Evolutionary conservation across 37 sponge, comb jelly and placozoan species (phyloP), one percentile per base, ranked within the genome.

Genomic region (Haliclona indistincta): DNA sequence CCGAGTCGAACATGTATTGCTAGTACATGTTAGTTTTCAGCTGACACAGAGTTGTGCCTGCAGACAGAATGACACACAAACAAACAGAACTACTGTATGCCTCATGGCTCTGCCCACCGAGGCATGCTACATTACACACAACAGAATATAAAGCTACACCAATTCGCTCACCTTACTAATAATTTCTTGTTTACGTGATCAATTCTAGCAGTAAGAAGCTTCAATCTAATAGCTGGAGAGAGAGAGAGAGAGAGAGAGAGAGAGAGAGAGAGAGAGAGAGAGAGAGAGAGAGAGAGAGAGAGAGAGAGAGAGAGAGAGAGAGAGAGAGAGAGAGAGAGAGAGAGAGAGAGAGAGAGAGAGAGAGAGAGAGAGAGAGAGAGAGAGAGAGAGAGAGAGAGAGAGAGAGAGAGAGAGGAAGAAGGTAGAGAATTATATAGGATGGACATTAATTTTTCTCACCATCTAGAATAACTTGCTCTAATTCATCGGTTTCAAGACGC

Each of bases 131-230:
- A n/a, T n/a, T n/a, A 73, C 60, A 73, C 39, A 28, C 23, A 29
- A 58, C 41, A 58, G 36, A 73, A 55, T 33, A 42, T 44, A 13
- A 19, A 17, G 54, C 32, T 0, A 38, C 28, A 2, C 56, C 23
- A 68, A 29, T 34, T 4, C 19, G n/a, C 67, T 32, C 36, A 87
- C 88, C 43, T 89, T 19, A 89, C 49, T 1, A 84, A 43, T 43
- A 89, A 29, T 41, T 45, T 79, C 38, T 84, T 45, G 29, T 62
- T 71, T 7, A 84, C 55, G 69, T 90, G 90, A 38, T 84, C 81
- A 29, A 90, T 80, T n/a, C 75, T 70, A 13, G 85, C 90, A 70
- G 62, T 73, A n/a, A 90, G 63, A 38, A 90, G 68, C 38, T 81
- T 75, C 58, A 84, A 22, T 39, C 81, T 51, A 65, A 90, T 72